Percentiles rank a stretch among this genome's conserved stretches.
Evolutionary conservation across 2,888 invertebrate genomes (phyloP).

Genomic region (Orthonychiurus folsomi): DNA sequence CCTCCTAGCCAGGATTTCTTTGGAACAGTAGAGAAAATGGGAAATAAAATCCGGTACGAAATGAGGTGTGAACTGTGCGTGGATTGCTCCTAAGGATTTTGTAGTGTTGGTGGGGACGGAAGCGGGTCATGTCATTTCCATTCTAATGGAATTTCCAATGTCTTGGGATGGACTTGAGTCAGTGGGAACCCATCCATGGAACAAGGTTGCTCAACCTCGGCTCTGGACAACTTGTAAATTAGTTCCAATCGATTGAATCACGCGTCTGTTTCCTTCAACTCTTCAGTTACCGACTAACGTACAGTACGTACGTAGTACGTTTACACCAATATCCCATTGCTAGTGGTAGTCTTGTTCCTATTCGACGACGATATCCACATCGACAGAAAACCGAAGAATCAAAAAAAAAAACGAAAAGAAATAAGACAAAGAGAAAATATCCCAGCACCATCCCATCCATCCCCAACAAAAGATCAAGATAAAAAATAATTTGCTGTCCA

Average conservation of each 20-base stretch:
- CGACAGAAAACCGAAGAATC: no score
- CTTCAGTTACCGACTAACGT: no score
- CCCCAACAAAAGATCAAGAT: no score
- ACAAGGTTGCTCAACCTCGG: not conserved
- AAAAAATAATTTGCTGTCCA: no score
- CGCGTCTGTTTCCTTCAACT: no score
- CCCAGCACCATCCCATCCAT: not conserved
- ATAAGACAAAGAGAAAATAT: not conserved
- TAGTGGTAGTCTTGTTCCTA: no score
- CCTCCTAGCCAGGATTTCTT: not conserved
- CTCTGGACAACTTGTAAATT: constrained; percentile 2
- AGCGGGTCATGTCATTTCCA: constrained; percentile 10
- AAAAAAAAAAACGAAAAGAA: no score
- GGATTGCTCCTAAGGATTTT: not conserved
- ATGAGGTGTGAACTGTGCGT: not conserved
- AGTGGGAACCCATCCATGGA: not conserved
- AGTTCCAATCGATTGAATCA: constrained; percentile 8
- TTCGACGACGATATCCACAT: no score
- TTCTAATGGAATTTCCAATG: constrained; percentile 14
- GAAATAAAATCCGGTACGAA: not conserved
- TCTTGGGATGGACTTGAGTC: not conserved
- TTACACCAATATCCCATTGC: no score
- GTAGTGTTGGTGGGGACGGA: not conserved
- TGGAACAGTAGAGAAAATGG: not conserved
- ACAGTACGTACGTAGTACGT: no score